Base-by-base conservation (phyloP, 2,888 invertebrate species). In the Creontiades dilutus region DNA sequence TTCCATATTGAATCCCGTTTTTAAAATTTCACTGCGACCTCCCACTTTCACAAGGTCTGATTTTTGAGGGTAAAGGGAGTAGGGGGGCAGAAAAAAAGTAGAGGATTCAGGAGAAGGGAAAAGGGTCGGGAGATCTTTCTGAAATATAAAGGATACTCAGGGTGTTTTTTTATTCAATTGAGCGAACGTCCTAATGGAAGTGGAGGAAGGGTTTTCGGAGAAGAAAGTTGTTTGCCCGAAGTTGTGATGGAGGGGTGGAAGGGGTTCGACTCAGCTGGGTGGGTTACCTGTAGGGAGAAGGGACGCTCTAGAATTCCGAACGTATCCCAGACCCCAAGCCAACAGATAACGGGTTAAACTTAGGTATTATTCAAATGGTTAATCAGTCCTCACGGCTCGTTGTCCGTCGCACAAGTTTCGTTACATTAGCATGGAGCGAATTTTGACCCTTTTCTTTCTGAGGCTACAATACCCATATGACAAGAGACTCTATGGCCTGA, bases 301-400 rank as follows among this genome's bases (percentile, higher is more conserved):
- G 52, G 46, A 78, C 37, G 37, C 37, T 27, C 13, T 14, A 2
- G n/a, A 37, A 47, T 37, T 78, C 78, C 16, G 78, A 19, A 78
- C 78, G 47, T n/a, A 46, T 78, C 78, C 46, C 46, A 37, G 46
- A 46, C 19, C 46, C 46, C 9, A 19, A 78, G 37, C 5, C 47
- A 47, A 19, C 76, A 9, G 28, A n/a, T 68, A 19, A 68, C 19
- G 68, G 68, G 68, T 68, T 23, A 78, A 78, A 78, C 47, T 82
- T 52, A 82, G 82, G 82, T 82, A 82, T 82, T 82, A 82, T 82
- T 82, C 82, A 82, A 82, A 82, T 82, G 27, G 52, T 52, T 82
- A 82, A 82, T 82, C 82, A 82, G 68, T 23, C 68, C 68, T 68
- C 68, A 68, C 68, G 68, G 68, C 68, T 23, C 12, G 68, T 23